Evolutionary conservation across 2,888 invertebrate genomes (phyloP), one percentile per base, ranked within the genome.

Genomic region (Diaprepes abbreviatus): DNA sequence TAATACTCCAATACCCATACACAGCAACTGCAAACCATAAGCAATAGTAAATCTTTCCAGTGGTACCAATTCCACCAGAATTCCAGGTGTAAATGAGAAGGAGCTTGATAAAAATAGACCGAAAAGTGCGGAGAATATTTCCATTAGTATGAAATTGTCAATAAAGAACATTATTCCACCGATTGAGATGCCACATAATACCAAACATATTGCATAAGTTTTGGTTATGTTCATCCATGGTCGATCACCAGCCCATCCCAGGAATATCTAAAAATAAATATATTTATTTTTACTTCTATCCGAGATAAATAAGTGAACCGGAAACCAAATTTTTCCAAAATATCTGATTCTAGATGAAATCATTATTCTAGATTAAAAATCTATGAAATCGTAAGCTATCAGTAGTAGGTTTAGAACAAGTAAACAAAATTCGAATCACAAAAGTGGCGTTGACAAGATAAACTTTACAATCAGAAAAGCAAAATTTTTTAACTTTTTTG

Each of bases 1-100:
- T 45, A 97, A 87, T 85, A 96, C 96, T 3, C 96, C 97, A 71
- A 97, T 90, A 6, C 98, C 98, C 85, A 97, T 96, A 72, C 95
- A 93, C 65, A 97, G 85, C 76, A 96, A 86, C 75, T 94, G 91
- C 75, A 98, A 84, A 16, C 97, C 97, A 83, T 97, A 98, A 12
- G 96, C 96, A 64, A 92, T 91, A 3, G 97, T 96, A 82, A 98
- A 96, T 75, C 94, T 90, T 80, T 96, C 95, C 81, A 97, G 85
- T 6, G 96, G 95, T 36, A 97, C 93, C 78, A 97, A 85, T 79
- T 95, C 92, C 45, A 96, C 95, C 74, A 97, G 85, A 77, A 98
- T 91, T 79, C 95, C 94, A 0, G 96, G 95, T 0, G 96, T 96
- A 76, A 97, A 93, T 0, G 96, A 93, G 83, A 95, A 97, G 67